Base-by-base conservation (phyloP, 2,888 invertebrate species). In the Tetanocera ferruginea region DNA sequence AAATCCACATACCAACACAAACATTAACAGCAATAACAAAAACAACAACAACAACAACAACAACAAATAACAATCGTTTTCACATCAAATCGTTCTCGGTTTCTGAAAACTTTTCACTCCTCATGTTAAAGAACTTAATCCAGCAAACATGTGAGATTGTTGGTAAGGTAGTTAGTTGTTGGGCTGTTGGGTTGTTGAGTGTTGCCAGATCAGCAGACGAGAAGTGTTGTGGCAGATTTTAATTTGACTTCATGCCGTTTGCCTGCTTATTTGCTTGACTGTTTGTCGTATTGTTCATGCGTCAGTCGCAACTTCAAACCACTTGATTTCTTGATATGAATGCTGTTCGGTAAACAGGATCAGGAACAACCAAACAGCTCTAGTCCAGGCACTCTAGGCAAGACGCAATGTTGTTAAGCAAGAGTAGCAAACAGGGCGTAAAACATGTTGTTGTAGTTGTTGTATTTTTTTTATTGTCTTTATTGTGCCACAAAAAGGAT, bases 201-300 rank as follows among this genome's bases (percentile, higher is more conserved):
- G 23, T 5, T 25, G 69, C 3, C 43, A 1, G 67, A 37, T 17
- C 11, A 52, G 52, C 57, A 23, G 28, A 28, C 17, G 25, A 25
- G 34, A 43, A n/a, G 43, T 25, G 55, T 60, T 78, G 73, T 60
- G 75, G 76, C 75, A 80, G 78, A 66, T 75, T 80, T 78, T 78
- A 78, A 77, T 80, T 80, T 78, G 76, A 78, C 76, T 78, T 72
- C 55, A 73, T 72, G 69, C 67, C 71, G 71, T 76, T 71, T 76
- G 69, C 34, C 31, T 69, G 52, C 23, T 76, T 70, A 34, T 62
- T 62, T 60, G 52, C 37, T 66, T 52, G 31, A 67, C 55, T 34
- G 62, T 23, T 51, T 43, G n/a, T 52, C 28, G 43, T 67, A 11
- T 67, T 34, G 67, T 67, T 17, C 9, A 37, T 19, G 23, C 23